A percentile compares a stretch with the other conserved stretches of the same genome.
phyloP scores from a whole-genome alignment of 2,888 invertebrate species.

The Drepana falcataria region DNA sequence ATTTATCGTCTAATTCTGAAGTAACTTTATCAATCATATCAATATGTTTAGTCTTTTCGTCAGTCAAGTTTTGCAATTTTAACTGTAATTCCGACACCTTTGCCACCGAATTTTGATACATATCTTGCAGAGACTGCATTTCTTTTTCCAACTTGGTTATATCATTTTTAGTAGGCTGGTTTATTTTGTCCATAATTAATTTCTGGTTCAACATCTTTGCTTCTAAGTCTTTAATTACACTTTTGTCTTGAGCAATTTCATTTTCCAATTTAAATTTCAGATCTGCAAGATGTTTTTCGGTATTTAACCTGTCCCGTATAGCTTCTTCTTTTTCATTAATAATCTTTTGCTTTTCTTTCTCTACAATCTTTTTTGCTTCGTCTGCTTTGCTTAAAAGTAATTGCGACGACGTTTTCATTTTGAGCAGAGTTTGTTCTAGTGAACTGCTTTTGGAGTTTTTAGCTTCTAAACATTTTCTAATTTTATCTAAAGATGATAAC shows the following conservation, averaged over 20 bases:
- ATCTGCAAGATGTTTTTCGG: slow-evolving; percentile 44
- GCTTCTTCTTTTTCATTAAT: slow-evolving; percentile 60
- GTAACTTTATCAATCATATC: slow-evolving; percentile 29
- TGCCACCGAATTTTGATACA: slow-evolving; percentile 39
- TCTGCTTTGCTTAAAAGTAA: slow-evolving; percentile 60
- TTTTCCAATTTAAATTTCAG: slow-evolving; percentile 43
- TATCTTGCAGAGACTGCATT: slow-evolving; percentile 36
- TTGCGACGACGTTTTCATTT: slow-evolving; percentile 59
- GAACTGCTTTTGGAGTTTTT: slow-evolving; percentile 37
- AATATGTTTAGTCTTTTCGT: slow-evolving; percentile 28
- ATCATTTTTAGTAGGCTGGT: slow-evolving; percentile 42
- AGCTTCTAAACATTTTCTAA: slow-evolving; percentile 39
- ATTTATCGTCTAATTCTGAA: slow-evolving; percentile 34
- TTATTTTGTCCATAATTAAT: slow-evolving; percentile 51
- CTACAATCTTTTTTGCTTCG: slow-evolving; percentile 58
- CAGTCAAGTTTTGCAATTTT: slow-evolving; percentile 22
- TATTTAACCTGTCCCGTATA: slow-evolving; percentile 38
- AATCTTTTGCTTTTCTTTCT: slow-evolving; percentile 64
- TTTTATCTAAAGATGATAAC: slow-evolving; percentile 45
- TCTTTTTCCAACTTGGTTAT: slow-evolving; percentile 52
- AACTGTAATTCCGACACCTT: slow-evolving; percentile 40
- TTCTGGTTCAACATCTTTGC: slow-evolving; percentile 55
- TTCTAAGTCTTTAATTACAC: slow-evolving; percentile 52
- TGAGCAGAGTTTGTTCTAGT: slow-evolving; percentile 50
- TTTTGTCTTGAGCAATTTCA: slow-evolving; percentile 41